Percentiles rank a stretch among this genome's conserved stretches.
phyloP scores from a whole-genome alignment of 2,797 vertebrate genomes.

The Momotus momota region DNA sequence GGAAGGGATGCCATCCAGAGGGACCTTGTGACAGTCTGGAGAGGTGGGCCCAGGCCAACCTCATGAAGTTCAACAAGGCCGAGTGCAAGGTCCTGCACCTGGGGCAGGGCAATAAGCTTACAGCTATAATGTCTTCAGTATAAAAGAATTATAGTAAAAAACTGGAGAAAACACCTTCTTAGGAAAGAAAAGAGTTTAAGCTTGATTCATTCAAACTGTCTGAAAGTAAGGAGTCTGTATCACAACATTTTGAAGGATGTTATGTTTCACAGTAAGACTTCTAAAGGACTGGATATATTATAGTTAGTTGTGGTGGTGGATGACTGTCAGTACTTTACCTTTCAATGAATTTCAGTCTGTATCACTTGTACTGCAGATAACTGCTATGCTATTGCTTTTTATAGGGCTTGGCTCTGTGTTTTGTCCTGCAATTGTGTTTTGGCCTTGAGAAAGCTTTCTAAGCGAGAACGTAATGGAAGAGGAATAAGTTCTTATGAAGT shows the following conservation, averaged over 20 bases:
- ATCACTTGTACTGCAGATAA: background rate
- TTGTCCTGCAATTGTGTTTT: background rate
- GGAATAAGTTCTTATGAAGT: background rate
- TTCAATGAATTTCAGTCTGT: background rate
- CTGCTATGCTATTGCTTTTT: background rate
- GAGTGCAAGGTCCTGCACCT: too few relatives aligned
- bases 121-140: background rate
- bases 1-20: too few relatives aligned
- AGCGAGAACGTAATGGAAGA: background rate
- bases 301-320: background rate
- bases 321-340: background rate
- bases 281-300: background rate
- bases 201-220: background rate
- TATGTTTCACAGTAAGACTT: background rate
- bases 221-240: background rate
- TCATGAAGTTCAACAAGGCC: too few relatives aligned
- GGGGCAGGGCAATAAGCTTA: background rate
- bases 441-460: background rate
- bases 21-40: too few relatives aligned
- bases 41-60: too few relatives aligned
- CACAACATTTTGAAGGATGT: background rate
- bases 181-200: background rate
- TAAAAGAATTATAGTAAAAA: background rate
- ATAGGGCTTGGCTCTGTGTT: background rate
- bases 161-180: background rate